These are phyloP conservation scores for Caenorhabditis tropicalis DNA, from an alignment of 1,140 invertebrate species.

Conservation along the genomic window DNA sequence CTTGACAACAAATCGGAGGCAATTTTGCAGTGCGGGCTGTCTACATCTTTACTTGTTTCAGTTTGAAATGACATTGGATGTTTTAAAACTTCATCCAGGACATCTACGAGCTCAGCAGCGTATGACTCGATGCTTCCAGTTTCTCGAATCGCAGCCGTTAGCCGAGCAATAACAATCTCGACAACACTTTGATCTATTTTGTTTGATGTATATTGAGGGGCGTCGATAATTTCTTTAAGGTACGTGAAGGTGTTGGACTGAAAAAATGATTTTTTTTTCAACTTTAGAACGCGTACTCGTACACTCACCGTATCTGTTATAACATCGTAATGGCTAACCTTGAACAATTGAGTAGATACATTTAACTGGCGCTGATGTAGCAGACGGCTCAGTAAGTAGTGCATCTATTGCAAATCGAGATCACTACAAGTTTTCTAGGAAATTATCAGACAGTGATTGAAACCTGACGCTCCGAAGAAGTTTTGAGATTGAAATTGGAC, in stretches of 20 bases:
- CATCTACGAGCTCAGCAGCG: slow-evolving; percentile 81
- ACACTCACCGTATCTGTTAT: slow-evolving; percentile 81
- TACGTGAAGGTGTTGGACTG: slow-evolving; percentile 60
- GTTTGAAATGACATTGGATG: slow-evolving; percentile 80
- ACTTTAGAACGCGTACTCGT: too few relatives aligned
- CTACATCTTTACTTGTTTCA: slow-evolving; percentile 77
- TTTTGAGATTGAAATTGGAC: neutral
- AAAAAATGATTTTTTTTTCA: slow-evolving; percentile 78
- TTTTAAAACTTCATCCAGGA: slow-evolving; percentile 85
- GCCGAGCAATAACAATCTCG: slow-evolving; percentile 63
- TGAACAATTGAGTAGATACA: slow-evolving; percentile 86
- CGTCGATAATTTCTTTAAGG: slow-evolving; percentile 64
- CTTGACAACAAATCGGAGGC: slow-evolving; percentile 90
- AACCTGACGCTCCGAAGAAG: neutral
- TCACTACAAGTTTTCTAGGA: neutral
- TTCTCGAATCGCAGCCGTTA: slow-evolving; percentile 76
- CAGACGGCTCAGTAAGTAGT: slow-evolving; percentile 58
- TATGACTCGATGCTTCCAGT: slow-evolving; percentile 86
- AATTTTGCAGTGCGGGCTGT: slow-evolving; percentile 93
- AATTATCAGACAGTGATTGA: neutral
- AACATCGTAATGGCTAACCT: slow-evolving; percentile 83
- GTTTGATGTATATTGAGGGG: slow-evolving; percentile 71
- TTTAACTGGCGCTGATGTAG: slow-evolving; percentile 59
- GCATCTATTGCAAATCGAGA: slow-evolving; percentile 19
- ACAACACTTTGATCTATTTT: slow-evolving; percentile 64